phyloP scores from a whole-genome alignment of 2,113 vertebrate genomes.

The Lethenteron camtschaticum region DNA sequence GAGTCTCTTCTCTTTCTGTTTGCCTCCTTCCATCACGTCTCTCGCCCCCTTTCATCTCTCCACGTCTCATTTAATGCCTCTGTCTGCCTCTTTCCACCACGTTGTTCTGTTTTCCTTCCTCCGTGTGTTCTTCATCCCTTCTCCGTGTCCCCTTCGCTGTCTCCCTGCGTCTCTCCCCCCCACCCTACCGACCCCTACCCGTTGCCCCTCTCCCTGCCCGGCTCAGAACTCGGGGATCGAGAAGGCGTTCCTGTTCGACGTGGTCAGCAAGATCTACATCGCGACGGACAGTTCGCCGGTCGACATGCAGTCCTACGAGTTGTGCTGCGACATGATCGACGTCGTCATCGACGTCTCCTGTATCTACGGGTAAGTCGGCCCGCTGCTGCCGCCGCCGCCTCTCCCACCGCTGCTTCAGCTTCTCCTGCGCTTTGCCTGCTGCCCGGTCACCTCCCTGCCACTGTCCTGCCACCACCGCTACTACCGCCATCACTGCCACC shows the following conservation, averaged over 20 bases:
- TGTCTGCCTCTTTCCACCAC: too few relatives aligned
- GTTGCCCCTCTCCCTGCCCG: background rate
- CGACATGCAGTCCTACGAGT: conserved; percentile 96
- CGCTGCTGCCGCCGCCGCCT: background rate
- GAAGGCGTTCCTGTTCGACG: conserved; percentile 95
- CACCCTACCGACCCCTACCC: background rate
- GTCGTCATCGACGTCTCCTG: conserved; percentile 97
- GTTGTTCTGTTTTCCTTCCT: too few relatives aligned
- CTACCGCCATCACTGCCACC: too few relatives aligned
- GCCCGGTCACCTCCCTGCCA: too few relatives aligned
- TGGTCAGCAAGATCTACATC: conserved; percentile 99
- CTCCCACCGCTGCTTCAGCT: background rate
- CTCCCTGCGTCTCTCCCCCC: background rate
- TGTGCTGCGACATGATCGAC: conserved; percentile 99
- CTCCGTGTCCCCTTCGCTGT: background rate
- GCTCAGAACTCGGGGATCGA: conserved; percentile 95
- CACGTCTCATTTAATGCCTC: too few relatives aligned
- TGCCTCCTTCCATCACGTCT: too few relatives aligned
- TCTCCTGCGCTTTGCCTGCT: too few relatives aligned
- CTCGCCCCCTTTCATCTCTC: too few relatives aligned
- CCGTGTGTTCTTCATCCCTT: background rate
- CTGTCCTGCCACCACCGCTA: too few relatives aligned
- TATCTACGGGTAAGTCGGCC: conserved; percentile 73
- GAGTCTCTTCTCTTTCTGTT: too few relatives aligned
- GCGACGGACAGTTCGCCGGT: conserved; percentile 97